Percentiles rank a stretch among this genome's conserved stretches.
These are phyloP conservation scores for Chloroceryle inda DNA, from an alignment of 2,797 vertebrate species.

Conservation along the genomic window DNA sequence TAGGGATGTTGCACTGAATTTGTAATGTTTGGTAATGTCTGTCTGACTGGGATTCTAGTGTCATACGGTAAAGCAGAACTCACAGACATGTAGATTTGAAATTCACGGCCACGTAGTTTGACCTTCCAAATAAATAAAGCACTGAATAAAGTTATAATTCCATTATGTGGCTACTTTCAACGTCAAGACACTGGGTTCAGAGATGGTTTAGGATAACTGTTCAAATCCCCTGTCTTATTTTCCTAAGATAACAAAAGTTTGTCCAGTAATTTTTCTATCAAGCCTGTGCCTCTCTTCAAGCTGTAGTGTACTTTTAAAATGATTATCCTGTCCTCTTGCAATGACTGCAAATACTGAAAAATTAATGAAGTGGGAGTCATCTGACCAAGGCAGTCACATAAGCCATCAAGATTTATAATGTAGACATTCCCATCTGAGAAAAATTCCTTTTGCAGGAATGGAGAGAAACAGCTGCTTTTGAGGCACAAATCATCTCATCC, in stretches of 20 bases:
- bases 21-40: neutral
- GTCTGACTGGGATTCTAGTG: neutral
- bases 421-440: neutral
- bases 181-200: neutral
- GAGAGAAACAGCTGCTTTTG: constrained; percentile 37
- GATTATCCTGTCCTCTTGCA: neutral
- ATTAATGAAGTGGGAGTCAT: constrained; percentile 47
- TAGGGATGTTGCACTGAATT: neutral
- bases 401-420: constrained; percentile 30
- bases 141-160: neutral
- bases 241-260: neutral
- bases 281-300: neutral
- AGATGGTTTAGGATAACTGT: neutral
- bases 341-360: constrained; percentile 37
- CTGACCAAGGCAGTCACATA: neutral
- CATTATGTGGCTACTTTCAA: neutral
- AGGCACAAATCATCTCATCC: constrained; percentile 22
- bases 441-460: constrained; percentile 39
- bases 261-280: neutral
- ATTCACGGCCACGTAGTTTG: neutral
- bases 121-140: neutral
- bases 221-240: neutral
- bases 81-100: neutral
- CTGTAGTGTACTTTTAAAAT: neutral
- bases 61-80: neutral